These are phyloP conservation scores for Lycaon pictus DNA, from an alignment of 2,113 vertebrate species.

Conservation along the genomic window DNA sequence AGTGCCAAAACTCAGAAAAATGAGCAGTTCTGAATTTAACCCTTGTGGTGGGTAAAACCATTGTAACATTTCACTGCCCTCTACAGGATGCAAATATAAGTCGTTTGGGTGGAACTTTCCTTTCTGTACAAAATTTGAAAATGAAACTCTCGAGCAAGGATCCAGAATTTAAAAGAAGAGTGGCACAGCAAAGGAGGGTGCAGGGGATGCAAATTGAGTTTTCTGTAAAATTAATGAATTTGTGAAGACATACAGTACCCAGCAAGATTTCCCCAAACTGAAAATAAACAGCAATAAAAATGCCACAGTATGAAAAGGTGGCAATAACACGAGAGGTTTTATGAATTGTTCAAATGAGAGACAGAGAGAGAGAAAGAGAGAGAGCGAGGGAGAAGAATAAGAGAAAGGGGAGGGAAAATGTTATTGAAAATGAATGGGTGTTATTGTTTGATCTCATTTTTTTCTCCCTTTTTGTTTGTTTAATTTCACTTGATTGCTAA, in stretches of 20 bases:
- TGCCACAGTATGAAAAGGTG: conserved; percentile 82
- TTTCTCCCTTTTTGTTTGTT: conserved; percentile 71
- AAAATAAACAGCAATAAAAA: conserved; percentile 87
- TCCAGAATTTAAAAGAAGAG: conserved; percentile 76
- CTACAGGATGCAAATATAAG: conserved; percentile 37
- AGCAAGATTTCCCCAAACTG: conserved; percentile 81
- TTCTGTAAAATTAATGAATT: conserved; percentile 85
- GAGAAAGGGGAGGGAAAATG: neutral
- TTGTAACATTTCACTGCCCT: conserved; percentile 48
- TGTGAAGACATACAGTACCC: conserved; percentile 70
- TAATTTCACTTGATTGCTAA: conserved; percentile 83
- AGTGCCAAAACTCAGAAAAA: neutral
- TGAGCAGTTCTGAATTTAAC: conserved; percentile 42
- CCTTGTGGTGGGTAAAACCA: neutral
- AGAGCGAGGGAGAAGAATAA: neutral
- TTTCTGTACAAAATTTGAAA: conserved; percentile 63
- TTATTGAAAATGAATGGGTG: conserved; percentile 77
- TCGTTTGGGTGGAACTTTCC: neutral
- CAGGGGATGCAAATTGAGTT: conserved; percentile 76
- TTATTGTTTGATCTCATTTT: conserved; percentile 66
- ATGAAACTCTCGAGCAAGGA: conserved; percentile 59
- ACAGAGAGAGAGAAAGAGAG: neutral
- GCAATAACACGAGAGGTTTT: conserved; percentile 82
- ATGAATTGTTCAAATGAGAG: conserved; percentile 72
- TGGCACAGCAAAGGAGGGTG: conserved; percentile 51